Base-by-base conservation (phyloP, 2,888 invertebrate genomes). In the Eledona agricola region DNA sequence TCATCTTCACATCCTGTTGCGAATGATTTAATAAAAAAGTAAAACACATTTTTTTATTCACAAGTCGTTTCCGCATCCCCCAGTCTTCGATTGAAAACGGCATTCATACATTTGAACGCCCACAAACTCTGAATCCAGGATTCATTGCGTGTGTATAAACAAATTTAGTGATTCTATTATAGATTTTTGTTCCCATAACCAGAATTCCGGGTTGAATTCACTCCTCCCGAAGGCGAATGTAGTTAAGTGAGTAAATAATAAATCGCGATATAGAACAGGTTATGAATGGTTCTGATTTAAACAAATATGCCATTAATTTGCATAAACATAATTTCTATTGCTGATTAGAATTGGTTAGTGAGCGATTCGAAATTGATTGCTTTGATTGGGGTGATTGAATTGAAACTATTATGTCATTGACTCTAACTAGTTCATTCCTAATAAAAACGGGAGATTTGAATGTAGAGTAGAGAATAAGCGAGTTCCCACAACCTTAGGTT, bases 281-380 rank as follows among this genome's bases (percentile, higher is more conserved):
- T 50, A 45, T 50, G 10, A 45, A 35, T 56, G 50, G 43, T 59
- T 59, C 56, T 59, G 57, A 57, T 59, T 37, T 38, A 40, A 22
- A 51, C 54, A 51, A 51, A 51, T 54, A 46, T 45, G 46, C 26
- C 43, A 54, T 40, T 43, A 7, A 59, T 57, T 57, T 59, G 55
- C 56, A 59, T 57, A 59, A 56, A 51, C 53, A 52, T 51, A 55
- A 63, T 64, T 64, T 63, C 63, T 64, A 63, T 60, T 60, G 55
- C 53, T 55, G 59, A 59, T 62, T 65, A 63, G 62, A 62, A 64
- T 35, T 51, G 34, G 52, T 52, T 46, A 50, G 32, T 50, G 40
- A 52, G 42, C 40, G 55, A 55, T 47, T 29, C 17, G 49, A 43
- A 52, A 52, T 56, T 56, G 49, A 50, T 53, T 43, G 46, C 53